These are phyloP conservation scores for Amiota mariae DNA, from an alignment of 2,888 invertebrate species.

Conservation along the genomic window DNA sequence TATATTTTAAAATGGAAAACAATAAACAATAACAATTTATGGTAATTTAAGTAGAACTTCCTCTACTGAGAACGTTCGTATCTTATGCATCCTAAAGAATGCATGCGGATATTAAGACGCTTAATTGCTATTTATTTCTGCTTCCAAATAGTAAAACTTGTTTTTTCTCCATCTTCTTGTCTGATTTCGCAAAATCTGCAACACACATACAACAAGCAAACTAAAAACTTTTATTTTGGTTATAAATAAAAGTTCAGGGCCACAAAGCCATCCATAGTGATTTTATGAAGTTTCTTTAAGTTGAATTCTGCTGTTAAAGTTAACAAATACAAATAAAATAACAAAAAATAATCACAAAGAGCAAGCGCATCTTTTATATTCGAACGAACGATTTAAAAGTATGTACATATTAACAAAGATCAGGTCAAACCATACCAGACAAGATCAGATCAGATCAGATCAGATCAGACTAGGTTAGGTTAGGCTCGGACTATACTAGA, in stretches of 20 bases:
- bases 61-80: neutral
- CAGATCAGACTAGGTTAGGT: no score
- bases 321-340: conserved; percentile 10
- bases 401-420: no score
- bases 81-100: neutral
- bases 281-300: conserved; percentile 8
- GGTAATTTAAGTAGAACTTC: neutral
- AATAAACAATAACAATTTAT: conserved; percentile 28
- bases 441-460: no score
- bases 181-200: neutral
- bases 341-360: conserved; percentile 15
- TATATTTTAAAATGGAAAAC: neutral
- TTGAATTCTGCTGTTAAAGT: neutral
- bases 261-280: conserved; percentile 2
- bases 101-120: neutral
- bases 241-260: conserved; percentile 21
- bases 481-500: no score
- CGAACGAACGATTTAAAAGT: no score
- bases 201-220: neutral
- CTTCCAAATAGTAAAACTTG: conserved; percentile 8
- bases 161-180: neutral
- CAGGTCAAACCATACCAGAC: no score
- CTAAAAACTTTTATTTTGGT: neutral
- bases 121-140: neutral
- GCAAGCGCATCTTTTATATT: no score